Evolutionary conservation across 30 jellyfish, hydroid and myxozoan species (phyloP).

Genomic region (Cassiopea andromeda): DNA sequence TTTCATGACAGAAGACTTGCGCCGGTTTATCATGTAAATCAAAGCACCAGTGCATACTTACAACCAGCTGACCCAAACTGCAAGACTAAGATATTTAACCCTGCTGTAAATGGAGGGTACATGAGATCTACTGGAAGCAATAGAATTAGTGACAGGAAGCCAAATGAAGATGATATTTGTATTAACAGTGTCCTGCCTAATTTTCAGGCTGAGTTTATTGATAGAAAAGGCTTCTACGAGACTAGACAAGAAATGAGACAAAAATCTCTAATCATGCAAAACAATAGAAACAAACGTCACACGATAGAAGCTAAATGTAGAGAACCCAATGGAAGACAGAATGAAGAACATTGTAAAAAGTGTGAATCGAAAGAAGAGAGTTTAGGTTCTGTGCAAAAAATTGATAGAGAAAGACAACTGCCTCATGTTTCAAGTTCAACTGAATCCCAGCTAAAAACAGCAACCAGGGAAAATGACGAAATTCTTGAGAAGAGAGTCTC

Average conservation of each 20-base stretch:
- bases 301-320: not conserved
- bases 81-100: slow-evolving; percentile 1
- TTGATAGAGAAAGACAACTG: slow-evolving; percentile 2
- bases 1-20: not conserved
- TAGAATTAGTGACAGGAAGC: not conserved
- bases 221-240: not conserved
- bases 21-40: not conserved
- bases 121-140: not conserved
- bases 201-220: not conserved
- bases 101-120: not conserved
- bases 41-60: not conserved
- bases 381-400: too few relatives aligned
- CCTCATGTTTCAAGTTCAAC: not conserved
- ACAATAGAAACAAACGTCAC: not conserved
- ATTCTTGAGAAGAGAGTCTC: not conserved
- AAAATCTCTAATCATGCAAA: not conserved
- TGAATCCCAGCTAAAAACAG: not conserved
- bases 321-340: not conserved
- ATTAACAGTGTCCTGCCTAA: not conserved
- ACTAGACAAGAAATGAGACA: not conserved
- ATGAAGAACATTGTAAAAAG: not conserved
- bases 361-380: not conserved
- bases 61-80: not conserved
- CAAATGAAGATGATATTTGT: not conserved
- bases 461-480: not conserved